These are phyloP conservation scores for Achatina immaculata DNA, from an alignment of 1,140 invertebrate genomes.

Conservation along the genomic window DNA sequence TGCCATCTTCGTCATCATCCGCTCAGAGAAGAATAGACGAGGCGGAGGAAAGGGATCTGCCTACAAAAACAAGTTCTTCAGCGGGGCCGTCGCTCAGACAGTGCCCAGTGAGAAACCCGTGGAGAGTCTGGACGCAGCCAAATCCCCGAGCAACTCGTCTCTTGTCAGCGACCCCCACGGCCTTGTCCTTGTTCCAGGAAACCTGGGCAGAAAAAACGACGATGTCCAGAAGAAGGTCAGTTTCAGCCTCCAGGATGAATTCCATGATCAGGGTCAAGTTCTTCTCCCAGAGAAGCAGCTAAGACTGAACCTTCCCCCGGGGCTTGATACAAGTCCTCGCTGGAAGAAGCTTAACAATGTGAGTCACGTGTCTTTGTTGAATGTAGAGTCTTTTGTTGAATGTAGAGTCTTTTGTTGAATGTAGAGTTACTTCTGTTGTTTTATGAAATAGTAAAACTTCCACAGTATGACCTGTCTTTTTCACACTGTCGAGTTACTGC, in stretches of 20 bases:
- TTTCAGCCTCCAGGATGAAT: conserved; percentile 43
- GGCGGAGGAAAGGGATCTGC: conserved; percentile 13
- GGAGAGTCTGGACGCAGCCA: not conserved
- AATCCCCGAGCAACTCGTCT: not conserved
- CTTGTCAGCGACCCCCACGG: conserved; percentile 10
- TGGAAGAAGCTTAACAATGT: not conserved
- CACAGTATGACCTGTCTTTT: no score
- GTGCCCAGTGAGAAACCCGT: not conserved
- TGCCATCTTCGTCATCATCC: conserved; percentile 45
- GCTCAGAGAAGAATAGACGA: conserved; percentile 40
- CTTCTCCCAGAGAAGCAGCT: conserved; percentile 5
- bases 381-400: no score
- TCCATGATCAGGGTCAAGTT: not conserved
- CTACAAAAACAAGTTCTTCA: conserved; percentile 39
- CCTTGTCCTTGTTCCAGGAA: conserved; percentile 11
- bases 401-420: no score
- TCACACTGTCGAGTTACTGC: no score
- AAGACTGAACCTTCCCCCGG: not conserved
- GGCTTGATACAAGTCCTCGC: not conserved
- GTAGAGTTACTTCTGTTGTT: no score
- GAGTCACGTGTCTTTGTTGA: not conserved
- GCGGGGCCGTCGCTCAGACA: not conserved
- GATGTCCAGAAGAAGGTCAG: conserved; percentile 47
- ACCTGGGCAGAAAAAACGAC: not conserved
- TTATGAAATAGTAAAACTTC: no score